A percentile compares a stretch with the other conserved stretches of the same genome.
These are phyloP conservation scores for Gobius niger DNA, from an alignment of 2,113 vertebrate genomes.

Conservation along the genomic window DNA sequence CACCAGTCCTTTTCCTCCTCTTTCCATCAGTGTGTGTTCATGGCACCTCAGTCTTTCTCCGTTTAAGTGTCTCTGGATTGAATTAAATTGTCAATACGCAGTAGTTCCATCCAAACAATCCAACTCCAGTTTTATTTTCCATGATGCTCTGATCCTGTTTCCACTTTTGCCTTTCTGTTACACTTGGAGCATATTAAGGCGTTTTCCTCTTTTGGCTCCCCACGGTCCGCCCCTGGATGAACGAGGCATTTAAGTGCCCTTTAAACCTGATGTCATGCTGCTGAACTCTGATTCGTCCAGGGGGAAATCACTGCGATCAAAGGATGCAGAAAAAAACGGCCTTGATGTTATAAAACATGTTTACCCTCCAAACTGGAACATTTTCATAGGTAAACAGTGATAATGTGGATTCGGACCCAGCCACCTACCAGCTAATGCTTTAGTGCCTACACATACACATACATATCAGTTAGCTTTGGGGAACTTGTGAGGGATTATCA, in stretches of 20 bases:
- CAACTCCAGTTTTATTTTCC: not conserved
- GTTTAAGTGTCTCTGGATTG: too few species aligned
- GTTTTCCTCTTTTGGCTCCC: conserved; percentile 8
- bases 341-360: conserved; percentile 38
- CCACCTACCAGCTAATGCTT: conserved; percentile 35
- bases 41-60: too few species aligned
- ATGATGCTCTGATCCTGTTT: not conserved
- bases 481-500: conserved; percentile 93
- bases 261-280: conserved; percentile 33
- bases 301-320: conserved; percentile 42
- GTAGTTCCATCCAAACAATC: too few species aligned
- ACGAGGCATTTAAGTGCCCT: conserved; percentile 17
- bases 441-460: conserved; percentile 28
- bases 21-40: too few species aligned
- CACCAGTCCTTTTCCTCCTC: too few species aligned
- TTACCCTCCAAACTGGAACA: conserved; percentile 46
- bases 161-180: not conserved
- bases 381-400: conserved; percentile 59
- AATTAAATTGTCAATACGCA: too few species aligned
- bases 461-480: conserved; percentile 69
- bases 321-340: conserved; percentile 28
- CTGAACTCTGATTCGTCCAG: conserved; percentile 33
- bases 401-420: conserved; percentile 57
- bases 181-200: not conserved
- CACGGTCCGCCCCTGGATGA: conserved; percentile 11